phyloP scores from a whole-genome alignment of 1,140 invertebrate genomes.

The Drosophila erecta region DNA sequence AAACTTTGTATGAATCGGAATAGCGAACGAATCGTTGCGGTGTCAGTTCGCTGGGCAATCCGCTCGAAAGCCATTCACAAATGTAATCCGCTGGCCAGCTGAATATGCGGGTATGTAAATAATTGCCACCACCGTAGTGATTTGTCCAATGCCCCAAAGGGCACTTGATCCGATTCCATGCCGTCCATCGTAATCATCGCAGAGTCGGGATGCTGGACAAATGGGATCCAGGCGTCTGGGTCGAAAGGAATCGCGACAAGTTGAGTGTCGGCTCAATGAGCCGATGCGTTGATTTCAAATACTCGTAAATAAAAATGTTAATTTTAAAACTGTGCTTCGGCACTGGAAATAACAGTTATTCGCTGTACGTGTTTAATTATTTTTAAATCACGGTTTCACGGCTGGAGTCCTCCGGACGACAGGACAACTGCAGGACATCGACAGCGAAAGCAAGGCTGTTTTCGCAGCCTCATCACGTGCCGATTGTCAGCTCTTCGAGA shows the following conservation, averaged over 20 bases:
- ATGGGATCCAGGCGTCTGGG: background rate
- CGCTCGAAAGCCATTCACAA: conserved; percentile 89
- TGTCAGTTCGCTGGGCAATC: conserved; percentile 87
- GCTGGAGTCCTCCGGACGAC: conserved; percentile 9
- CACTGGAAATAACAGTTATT: conserved; percentile 80
- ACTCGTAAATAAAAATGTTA: conserved; percentile 83
- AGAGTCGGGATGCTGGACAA: conserved; percentile 9
- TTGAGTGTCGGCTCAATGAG: conserved; percentile 68
- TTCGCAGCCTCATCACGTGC: conserved; percentile 73
- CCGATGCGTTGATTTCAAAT: conserved; percentile 71
- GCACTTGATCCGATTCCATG: conserved; percentile 91
- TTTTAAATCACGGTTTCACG: conserved; percentile 79
- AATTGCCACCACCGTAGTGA: conserved; percentile 54
- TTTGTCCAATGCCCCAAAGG: conserved; percentile 88
- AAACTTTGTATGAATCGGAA: conserved; percentile 89
- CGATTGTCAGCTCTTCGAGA: conserved; percentile 73
- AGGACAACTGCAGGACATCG: background rate
- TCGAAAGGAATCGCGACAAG: conserved; percentile 26
- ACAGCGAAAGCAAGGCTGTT: conserved; percentile 19
- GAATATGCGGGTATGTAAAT: conserved; percentile 47
- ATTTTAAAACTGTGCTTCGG: conserved; percentile 65
- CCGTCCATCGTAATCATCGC: conserved; percentile 90
- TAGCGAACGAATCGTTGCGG: conserved; percentile 85
- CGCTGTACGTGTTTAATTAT: conserved; percentile 82
- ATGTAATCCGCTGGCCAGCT: conserved; percentile 87